A percentile compares a stretch with the other conserved stretches of the same genome.
These are phyloP conservation scores for Lordiphosa collinella DNA, from an alignment of 1,140 invertebrate species.

Conservation along the genomic window DNA sequence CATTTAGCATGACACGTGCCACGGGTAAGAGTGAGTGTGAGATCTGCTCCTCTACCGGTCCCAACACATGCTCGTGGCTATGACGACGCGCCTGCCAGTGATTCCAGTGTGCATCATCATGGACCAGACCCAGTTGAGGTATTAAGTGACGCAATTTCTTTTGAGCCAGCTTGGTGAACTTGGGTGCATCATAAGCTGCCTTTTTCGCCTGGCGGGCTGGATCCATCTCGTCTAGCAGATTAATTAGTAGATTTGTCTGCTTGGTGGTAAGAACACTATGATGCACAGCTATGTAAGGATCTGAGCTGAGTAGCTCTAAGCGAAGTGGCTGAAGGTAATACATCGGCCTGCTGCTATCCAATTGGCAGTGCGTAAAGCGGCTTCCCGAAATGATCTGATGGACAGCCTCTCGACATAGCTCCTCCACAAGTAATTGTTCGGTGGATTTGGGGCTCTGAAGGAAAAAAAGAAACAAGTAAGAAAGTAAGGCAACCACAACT, in stretches of 20 bases:
- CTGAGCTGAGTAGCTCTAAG: slow-evolving; percentile 92
- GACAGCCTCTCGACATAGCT: slow-evolving; percentile 52
- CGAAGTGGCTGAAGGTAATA: slow-evolving; percentile 88
- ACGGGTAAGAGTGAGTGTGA: slow-evolving; percentile 2
- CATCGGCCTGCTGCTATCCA: slow-evolving; percentile 83
- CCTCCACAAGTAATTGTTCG: slow-evolving; percentile 51
- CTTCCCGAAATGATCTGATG: slow-evolving; percentile 18
- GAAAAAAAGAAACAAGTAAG: background rate
- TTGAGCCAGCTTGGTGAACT: slow-evolving; percentile 28
- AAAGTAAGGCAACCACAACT: too few species aligned
- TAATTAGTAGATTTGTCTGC: slow-evolving; percentile 29
- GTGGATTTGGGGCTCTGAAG: slow-evolving; percentile 25
- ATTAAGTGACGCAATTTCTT: slow-evolving; percentile 20
- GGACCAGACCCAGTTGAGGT: slow-evolving; percentile 22
- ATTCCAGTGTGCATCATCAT: background rate
- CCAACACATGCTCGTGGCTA: slow-evolving; percentile 52
- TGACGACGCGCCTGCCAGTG: slow-evolving; percentile 55
- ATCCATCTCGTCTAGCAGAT: slow-evolving; percentile 26
- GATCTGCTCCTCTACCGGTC: slow-evolving; percentile 5
- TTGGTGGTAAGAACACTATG: slow-evolving; percentile 87
- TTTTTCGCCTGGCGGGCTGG: background rate
- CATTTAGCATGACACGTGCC: slow-evolving; percentile 60
- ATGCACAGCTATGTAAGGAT: slow-evolving; percentile 92
- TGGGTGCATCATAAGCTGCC: slow-evolving; percentile 14
- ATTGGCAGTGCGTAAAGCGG: slow-evolving; percentile 25